Conservation (phyloP, 2,888 invertebrate genomes). For the Drosophila limbata region DNA sequence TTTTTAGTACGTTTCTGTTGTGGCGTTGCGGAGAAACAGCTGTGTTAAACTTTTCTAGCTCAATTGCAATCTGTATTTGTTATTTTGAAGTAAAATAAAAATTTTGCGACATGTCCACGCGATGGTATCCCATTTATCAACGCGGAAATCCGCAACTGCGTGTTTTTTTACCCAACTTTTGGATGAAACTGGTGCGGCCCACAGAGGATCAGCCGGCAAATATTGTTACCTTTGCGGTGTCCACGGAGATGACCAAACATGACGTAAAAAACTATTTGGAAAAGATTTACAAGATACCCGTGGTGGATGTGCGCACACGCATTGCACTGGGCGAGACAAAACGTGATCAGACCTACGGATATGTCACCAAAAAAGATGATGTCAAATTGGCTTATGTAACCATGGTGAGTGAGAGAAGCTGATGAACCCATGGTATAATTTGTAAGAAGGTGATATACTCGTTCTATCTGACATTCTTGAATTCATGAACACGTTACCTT, state of each 20-base stretch:
- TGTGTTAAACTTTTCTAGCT: conserved; percentile 16
- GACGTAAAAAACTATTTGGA: conserved; percentile 97
- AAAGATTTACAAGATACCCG: conserved; percentile 96
- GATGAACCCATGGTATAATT: not conserved
- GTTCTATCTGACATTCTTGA: not conserved
- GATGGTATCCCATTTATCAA: conserved; percentile 95
- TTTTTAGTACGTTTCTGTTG: conserved; percentile 1
- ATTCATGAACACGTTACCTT: not conserved
- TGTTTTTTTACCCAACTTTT: conserved; percentile 97
- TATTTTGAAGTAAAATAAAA: conserved; percentile 23
- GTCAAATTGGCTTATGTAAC: conserved; percentile 92
- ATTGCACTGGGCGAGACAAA: conserved; percentile 90
- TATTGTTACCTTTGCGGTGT: conserved; percentile 94
- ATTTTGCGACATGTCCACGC: conserved; percentile 80
- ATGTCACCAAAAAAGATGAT: conserved; percentile 93
- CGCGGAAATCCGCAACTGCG: conserved; percentile 97
- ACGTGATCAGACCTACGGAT: conserved; percentile 87
- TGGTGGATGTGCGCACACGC: conserved; percentile 91
- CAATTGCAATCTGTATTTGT: conserved; percentile 11
- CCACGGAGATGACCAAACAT: conserved; percentile 96
- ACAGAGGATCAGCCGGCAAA: conserved; percentile 90
- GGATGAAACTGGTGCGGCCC: conserved; percentile 96
- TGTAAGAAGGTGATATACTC: not conserved
- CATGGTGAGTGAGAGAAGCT: conserved; percentile 87
- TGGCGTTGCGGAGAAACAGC: conserved; percentile 28